These are phyloP conservation scores for Catocala nupta DNA, from an alignment of 2,888 invertebrate species.

Conservation along the genomic window DNA sequence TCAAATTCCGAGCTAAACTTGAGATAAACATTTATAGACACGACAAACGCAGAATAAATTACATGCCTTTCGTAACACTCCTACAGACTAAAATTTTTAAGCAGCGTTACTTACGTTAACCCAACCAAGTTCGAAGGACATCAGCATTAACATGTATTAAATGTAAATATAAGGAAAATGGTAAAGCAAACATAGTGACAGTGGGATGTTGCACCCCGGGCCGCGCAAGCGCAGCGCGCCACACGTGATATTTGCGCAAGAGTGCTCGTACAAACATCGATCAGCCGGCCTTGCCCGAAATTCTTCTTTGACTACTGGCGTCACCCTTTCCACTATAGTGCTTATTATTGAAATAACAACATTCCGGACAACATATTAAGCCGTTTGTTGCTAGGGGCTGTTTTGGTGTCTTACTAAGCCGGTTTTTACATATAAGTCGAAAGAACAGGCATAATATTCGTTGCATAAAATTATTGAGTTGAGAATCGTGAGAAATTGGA, in stretches of 20 bases:
- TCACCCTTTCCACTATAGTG: constrained; percentile 50
- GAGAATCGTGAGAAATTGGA: too few relatives aligned
- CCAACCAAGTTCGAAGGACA: constrained; percentile 61
- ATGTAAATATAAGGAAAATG: constrained; percentile 75
- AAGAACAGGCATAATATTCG: neutral
- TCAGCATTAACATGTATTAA: constrained; percentile 67
- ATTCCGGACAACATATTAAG: constrained; percentile 23
- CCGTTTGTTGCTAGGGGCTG: constrained; percentile 9
- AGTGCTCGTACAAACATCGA: constrained; percentile 68
- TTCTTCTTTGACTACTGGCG: constrained; percentile 65
- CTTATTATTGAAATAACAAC: constrained; percentile 37
- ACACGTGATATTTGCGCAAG: constrained; percentile 71
- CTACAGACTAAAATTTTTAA: constrained; percentile 34
- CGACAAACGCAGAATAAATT: constrained; percentile 44
- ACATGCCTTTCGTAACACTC: constrained; percentile 36
- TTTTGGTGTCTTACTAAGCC: constrained; percentile 4
- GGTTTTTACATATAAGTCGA: neutral
- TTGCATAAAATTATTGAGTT: too few relatives aligned
- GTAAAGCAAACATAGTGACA: constrained; percentile 66
- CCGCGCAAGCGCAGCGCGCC: constrained; percentile 21
- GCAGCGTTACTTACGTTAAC: constrained; percentile 38
- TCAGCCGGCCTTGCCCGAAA: constrained; percentile 82
- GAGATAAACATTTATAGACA: constrained; percentile 47
- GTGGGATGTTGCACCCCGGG: constrained; percentile 48
- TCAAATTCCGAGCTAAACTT: constrained; percentile 1